Base-by-base conservation (phyloP, 1,140 invertebrate species). In the Prorops nasuta region DNA sequence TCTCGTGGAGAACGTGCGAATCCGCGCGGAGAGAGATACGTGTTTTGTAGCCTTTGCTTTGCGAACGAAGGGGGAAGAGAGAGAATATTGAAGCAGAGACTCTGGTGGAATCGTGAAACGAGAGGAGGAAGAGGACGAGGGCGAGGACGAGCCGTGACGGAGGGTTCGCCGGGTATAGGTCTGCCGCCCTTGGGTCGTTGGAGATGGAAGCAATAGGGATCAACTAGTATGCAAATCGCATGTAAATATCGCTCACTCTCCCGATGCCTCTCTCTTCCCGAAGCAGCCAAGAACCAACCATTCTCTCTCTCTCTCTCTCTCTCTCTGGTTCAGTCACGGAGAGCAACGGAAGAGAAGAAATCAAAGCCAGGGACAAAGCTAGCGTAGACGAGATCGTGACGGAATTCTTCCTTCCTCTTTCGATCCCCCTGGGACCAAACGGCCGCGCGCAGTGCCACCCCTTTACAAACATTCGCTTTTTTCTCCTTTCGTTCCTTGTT, bases 161-260 rank as follows among this genome's bases (percentile, higher is more conserved):
- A 64, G 66, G 66, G 66, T 61, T 66, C 61, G 10, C 24, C 4
- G 51, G 59, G 60, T 59, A 47, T 56, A 63, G 60, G 63, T 65
- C 62, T 64, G 68, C 67, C 69, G 66, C 69, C 68, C 69, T 58
- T 56, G 67, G 56, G 61, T 71, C 62, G 74, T 71, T 70, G 68
- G 71, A 78, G 71, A 73, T 76, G 72, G 74, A 76, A 78, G 76
- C 74, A 77, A 77, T 77, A 77, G 74, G 75, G 76, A 77, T 78
- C 76, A 78, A 78, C 76, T 78, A 77, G 76, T 78, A 78, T 78
- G 76, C 74, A 76, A 78, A 78, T 78, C 64, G 64, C 66, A 78
- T 78, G 74, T 77, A 78, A 78, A 78, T 78, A 77, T 76, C 72
- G 66, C 66, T 72, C 74, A 72, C 73, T 76, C 72, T 74, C 69